Conservation (phyloP, 2,797 vertebrate species). For the Megalops cyprinoides region DNA sequence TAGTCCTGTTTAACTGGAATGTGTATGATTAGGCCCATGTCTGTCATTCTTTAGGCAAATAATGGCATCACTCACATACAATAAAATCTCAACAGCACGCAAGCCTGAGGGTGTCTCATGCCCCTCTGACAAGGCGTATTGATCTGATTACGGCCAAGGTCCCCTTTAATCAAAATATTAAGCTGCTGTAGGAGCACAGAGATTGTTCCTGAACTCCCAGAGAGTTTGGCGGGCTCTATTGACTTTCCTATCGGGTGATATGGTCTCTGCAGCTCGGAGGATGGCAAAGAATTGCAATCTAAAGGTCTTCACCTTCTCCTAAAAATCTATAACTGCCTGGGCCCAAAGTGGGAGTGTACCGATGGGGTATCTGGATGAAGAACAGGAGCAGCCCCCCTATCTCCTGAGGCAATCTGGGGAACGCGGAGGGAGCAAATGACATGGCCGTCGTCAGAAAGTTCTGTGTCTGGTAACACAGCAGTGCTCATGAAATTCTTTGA, state of each 20-base stretch:
- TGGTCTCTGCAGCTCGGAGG: not conserved
- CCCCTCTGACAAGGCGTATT: not conserved
- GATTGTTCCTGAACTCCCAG: not conserved
- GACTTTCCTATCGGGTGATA: not conserved
- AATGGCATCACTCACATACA: not conserved
- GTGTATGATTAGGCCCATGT: not conserved
- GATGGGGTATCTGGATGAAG: not conserved
- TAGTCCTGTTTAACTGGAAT: not conserved
- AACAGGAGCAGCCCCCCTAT: not conserved
- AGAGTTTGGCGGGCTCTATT: not conserved
- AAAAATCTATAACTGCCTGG: not conserved
- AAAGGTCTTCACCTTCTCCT: not conserved
- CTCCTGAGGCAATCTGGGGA: not conserved
- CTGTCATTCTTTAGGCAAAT: not conserved
- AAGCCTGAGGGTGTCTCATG: not conserved
- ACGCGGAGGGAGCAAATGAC: not conserved
- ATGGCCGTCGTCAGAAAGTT: not conserved
- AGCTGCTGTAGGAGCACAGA: not conserved
- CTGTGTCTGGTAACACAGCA: not conserved
- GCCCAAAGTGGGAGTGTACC: not conserved
- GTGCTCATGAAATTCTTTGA: not conserved
- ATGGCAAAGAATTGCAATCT: not conserved
- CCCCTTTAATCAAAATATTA: not conserved
- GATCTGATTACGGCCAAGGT: not conserved
- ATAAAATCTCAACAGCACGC: not conserved